phyloP scores from a whole-genome alignment of 1,140 invertebrate species.

The Conus betulinus region DNA sequence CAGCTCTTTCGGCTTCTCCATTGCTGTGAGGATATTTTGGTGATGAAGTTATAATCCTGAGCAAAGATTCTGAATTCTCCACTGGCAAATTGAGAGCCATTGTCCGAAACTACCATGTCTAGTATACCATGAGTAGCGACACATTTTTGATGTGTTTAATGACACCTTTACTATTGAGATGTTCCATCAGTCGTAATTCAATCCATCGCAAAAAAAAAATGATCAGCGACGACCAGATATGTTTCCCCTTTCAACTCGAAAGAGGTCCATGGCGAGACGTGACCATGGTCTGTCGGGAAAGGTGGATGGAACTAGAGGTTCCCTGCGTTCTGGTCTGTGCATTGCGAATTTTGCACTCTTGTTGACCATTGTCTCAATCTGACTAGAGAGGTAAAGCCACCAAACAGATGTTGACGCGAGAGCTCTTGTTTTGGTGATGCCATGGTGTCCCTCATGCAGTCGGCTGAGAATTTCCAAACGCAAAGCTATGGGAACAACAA shows the following conservation, averaged over 20 bases:
- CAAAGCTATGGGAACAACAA: slow-evolving; percentile 19
- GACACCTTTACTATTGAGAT: background rate
- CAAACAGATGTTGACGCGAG: slow-evolving; percentile 37
- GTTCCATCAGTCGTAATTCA: slow-evolving; percentile 34
- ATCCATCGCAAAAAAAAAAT: slow-evolving; percentile 33
- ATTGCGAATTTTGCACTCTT: slow-evolving; percentile 10
- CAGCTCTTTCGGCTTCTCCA: slow-evolving; percentile 47
- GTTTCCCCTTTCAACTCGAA: slow-evolving; percentile 12
- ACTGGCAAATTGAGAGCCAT: slow-evolving; percentile 72
- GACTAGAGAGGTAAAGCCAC: slow-evolving; percentile 37
- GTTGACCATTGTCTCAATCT: slow-evolving; percentile 35
- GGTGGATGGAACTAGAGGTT: slow-evolving; percentile 56
- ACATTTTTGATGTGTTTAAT: slow-evolving; percentile 39
- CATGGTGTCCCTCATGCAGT: slow-evolving; percentile 32
- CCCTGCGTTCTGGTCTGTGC: slow-evolving; percentile 4
- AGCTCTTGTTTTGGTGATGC: slow-evolving; percentile 20
- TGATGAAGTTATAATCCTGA: slow-evolving; percentile 69
- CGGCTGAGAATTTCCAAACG: slow-evolving; percentile 3
- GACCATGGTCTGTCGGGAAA: slow-evolving; percentile 72
- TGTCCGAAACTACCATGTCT: slow-evolving; percentile 59
- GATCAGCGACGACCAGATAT: slow-evolving; percentile 40
- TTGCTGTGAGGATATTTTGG: slow-evolving; percentile 58
- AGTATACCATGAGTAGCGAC: slow-evolving; percentile 50
- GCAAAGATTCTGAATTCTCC: slow-evolving; percentile 72
- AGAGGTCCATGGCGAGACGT: slow-evolving; percentile 58